Base-by-base conservation (phyloP, 2,888 invertebrate genomes). In the Hirtodrosophila duncani region DNA sequence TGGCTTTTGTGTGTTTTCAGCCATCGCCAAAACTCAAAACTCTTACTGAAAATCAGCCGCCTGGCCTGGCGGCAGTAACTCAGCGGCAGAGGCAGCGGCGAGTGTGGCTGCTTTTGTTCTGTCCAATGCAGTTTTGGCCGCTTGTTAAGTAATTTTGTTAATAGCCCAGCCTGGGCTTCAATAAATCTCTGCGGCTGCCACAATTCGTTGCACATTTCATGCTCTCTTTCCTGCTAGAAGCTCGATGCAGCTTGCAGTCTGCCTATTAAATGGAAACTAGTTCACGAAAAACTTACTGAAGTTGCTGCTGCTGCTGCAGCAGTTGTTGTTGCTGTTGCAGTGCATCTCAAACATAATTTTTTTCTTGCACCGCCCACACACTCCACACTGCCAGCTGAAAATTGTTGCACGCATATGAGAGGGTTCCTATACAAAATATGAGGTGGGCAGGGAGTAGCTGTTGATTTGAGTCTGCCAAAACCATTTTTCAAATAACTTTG, bases 61-160 rank as follows among this genome's bases (percentile, higher is more conserved):
- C 45, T 69, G 81, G n/a, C n/a, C n/a, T n/a, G n/a, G n/a, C n/a
- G n/a, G 81, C 67, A 69, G 69, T 72, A 72, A 72, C 63, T 72
- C 70, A 72, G 50, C 44, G 44, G 18, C 53, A 14, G 14, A 21
- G 44, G 30, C 48, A 29, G 23, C 13, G n/a, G 21, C 3, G 13
- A 2, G 39, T 38, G 41, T 23, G 33, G 43, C 10, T 33, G 51
- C 27, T 26, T 20, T 17, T 52, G 53, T 26, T 34, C 52, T 67
- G 67, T 67, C 64, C 71, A 63, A 60, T 52, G 72, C 68, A 71
- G 72, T 46, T 43, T 74, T 50, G 81, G 62, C 29, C 55, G 71
- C 74, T 75, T 81, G 75, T 75, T 75, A 75, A 75, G 75, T 75
- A 75, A 75, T 75, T 75, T 75, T 63, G 80, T 81, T 75, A 75